Base-by-base conservation (phyloP, 2,888 invertebrate species). In the Diarsia brunnea region DNA sequence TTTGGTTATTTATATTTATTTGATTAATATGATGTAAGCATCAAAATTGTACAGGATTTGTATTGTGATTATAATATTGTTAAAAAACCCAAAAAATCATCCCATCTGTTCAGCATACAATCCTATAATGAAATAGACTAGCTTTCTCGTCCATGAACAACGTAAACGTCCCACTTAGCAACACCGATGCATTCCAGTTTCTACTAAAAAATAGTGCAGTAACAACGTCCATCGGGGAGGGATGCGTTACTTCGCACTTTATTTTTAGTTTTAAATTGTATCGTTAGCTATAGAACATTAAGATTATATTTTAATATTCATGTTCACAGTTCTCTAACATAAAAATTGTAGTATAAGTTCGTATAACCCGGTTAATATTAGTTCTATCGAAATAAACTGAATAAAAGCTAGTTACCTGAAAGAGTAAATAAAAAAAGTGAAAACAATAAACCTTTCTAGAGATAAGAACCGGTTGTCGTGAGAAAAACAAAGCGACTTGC, bases 141-240 rank as follows among this genome's bases (percentile, higher is more conserved):
- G 65, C 24, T 66, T 61, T 69, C 53, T 49, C 51, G 43, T 66
- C 27, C 27, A 47, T 58, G 45, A 69, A 31, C 16, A 69, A n/a
- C 5, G 55, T 53, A 70, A 58, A 2, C 4, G 4, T 51, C 1
- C 10, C 58, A 73, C 43, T 65, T 65, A 78, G 72, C 84, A 78
- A 81, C 84, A 83, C 72, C 58, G 19, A 7, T 79, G 64, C 55
- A 64, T 78, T 69, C 24, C 19, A 53, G 65, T 69, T 72, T 38
- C 78, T 76, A 74, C 73, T 75, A 86, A 87, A 87, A 89, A 88
- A 79, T 85, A 91, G 92, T 92, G 90, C 90, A 88, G 87, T 88
- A 75, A 87, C 87, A 74, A 84, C 88, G 82, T 91, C 89, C 87
- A 74, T 72, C 51, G 76, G 64, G 75, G 84, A 60, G 78, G 90